Base-by-base conservation (phyloP, 2,113 vertebrate genomes). In the Tragulus kanchil region DNA sequence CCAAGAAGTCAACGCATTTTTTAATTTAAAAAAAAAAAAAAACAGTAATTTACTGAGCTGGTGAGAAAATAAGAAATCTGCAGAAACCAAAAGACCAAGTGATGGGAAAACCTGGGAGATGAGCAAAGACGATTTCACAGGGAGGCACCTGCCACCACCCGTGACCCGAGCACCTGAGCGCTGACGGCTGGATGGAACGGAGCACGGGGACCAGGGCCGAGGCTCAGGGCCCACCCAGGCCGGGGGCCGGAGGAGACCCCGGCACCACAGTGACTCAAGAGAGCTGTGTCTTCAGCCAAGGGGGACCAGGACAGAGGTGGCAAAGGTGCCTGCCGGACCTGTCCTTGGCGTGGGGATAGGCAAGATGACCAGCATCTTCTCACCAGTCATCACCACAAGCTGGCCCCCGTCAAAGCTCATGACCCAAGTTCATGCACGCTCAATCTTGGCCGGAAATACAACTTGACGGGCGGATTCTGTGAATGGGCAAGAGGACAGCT, bases 11-110 rank as follows among this genome's bases (percentile, higher is more conserved):
- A 17, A 85, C 79, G 3, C 67, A 85, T 59, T 36, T 83, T 45
- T 73, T 64, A 86, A 81, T 65, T 36, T 5, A 62, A 81, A 92
- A 81, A 19, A n/a, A 67, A 56, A 87, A 56, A n/a, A n/a, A n/a
- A 85, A 12, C 0, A 42, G 65, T 23, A 79, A 62, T 42, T 69
- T 59, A 88, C 17, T 67, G 23, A 95, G 73, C 52, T 90, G 56
- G 10, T 79, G 13, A 93, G 23, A 96, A 91, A 71, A 88, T 65
- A 73, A 65, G 25, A 26, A 94, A 75, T 88, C 59, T 31, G 14
- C 12, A 93, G 52, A 67, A 82, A 67, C 16, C 13, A 65, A 59
- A 65, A 79, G 36, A 79, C n/a, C 4, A 54, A 88, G 28, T 36
- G 17, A 71, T 21, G 28, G 26, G 26, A n/a, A 71, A 75, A 61